Percentiles rank a stretch among this genome's conserved stretches.
Conservation (phyloP, 2,797 vertebrate genomes). For the Alfaro cultratus region DNA sequence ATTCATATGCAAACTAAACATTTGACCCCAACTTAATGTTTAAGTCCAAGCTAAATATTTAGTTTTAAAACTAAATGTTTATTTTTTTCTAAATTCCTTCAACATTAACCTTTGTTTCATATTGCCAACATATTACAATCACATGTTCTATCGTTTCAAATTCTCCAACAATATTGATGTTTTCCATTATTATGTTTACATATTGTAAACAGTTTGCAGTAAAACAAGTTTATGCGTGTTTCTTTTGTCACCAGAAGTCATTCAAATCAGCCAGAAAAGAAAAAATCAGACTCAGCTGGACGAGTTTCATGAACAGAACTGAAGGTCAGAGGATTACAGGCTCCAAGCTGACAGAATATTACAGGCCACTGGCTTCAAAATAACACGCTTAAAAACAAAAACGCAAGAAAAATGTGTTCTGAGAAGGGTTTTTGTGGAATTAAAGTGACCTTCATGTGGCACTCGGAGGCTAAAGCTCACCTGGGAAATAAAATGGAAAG, state of each 20-base stretch:
- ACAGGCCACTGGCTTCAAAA: background rate
- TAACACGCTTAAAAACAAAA: background rate
- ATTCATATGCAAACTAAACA: too few species aligned
- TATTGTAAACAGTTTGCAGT: constrained; percentile 25
- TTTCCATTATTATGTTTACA: too few species aligned
- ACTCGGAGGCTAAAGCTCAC: background rate
- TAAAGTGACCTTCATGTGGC: background rate
- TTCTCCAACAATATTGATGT: too few species aligned
- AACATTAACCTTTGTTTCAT: too few species aligned
- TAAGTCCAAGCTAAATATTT: too few species aligned
- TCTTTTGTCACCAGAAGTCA: constrained; percentile 45
- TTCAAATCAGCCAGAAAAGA: constrained; percentile 31
- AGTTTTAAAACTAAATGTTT: too few species aligned
- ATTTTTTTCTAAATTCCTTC: too few species aligned
- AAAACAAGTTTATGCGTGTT: constrained; percentile 44
- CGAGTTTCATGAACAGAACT: background rate
- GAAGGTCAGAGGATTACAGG: constrained; percentile 13
- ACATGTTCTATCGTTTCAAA: too few species aligned
- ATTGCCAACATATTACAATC: too few species aligned
- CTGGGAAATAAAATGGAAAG: background rate
- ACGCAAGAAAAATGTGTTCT: background rate
- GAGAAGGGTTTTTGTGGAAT: background rate
- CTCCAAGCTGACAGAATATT: background rate
- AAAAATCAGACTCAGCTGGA: background rate
- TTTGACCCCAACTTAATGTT: too few species aligned